Evolutionary conservation across 2,888 invertebrate genomes (phyloP).

Genomic region (Chouioia cunea): DNA sequence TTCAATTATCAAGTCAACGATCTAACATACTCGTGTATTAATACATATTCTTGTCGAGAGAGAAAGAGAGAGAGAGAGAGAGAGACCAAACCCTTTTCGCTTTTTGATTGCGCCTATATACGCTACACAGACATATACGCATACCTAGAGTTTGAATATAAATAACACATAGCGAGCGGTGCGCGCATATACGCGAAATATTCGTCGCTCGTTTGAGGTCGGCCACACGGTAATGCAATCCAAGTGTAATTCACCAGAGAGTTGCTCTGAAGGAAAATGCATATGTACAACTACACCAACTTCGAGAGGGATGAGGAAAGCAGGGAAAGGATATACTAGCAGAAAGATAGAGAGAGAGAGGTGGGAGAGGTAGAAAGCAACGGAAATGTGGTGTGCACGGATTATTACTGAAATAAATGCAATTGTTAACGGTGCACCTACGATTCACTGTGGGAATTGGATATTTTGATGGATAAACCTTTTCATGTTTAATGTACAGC

Average conservation of each 20-base stretch:
- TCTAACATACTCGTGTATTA: conserved; percentile 25
- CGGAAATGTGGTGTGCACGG: no score
- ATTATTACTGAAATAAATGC: no score
- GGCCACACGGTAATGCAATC: conserved; percentile 57
- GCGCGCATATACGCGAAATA: conserved; percentile 23
- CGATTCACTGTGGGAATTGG: no score
- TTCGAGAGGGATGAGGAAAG: conserved; percentile 1
- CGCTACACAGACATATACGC: not conserved
- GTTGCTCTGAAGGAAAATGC: conserved; percentile 16
- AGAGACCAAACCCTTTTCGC: conserved; percentile 15
- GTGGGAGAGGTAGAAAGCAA: not conserved
- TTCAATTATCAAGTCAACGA: conserved; percentile 28
- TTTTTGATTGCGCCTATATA: conserved; percentile 27
- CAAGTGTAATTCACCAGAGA: conserved; percentile 43
- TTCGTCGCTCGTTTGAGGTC: conserved; percentile 56
- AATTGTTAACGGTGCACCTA: no score
- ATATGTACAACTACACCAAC: conserved; percentile 6
- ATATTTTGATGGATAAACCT: no score
- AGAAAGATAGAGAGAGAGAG: not conserved
- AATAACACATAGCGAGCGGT: conserved; percentile 12
- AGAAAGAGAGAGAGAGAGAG: no score
- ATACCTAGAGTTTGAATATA: conserved; percentile 25
- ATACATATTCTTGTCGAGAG: not conserved
- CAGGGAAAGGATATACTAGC: conserved; percentile 12
- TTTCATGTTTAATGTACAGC: no score